Base-by-base conservation (phyloP, 1,140 invertebrate genomes). In the Dendroctonus valens region DNA sequence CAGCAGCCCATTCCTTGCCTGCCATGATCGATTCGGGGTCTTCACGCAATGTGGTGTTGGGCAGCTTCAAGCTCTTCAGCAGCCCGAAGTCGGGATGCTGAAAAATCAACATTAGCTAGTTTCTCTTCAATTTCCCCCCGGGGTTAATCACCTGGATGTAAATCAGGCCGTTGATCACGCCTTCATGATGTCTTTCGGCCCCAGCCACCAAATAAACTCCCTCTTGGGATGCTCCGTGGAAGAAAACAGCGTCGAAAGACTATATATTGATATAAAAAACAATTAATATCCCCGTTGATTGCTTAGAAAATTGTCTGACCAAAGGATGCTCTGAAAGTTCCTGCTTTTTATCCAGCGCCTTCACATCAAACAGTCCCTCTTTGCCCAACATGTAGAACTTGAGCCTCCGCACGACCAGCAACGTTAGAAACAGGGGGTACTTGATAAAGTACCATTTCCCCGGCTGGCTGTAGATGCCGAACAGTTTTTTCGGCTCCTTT, bases 381-480 rank as follows among this genome's bases (percentile, higher is more conserved):
- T 71, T 71, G 4, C 65, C 70, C 5, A 41, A 9, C 42, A 73
- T 37, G 55, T 69, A 67, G 59, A 69, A 69, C 67, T 79, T 80
- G 68, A 85, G 80, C 78, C 82, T 81, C 74, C 85, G 79, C 42
- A 82, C 77, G 70, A 81, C 82, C 65, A 87, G 79, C 3, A 88
- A 52, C 7, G 79, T 68, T 7, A 81, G 79, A 71, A 87, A 85
- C 5, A 82, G 53, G 0, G 77, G 73, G 76, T 86, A 86, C 78
- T 89, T 88, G 7, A 87, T 59, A 64, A 81, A 82, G 75, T 85
- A 88, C 82, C 83, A 87, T 74, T 83, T 85, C 49, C 85, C 85
- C 0, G 81, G 82, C 62, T 82, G 80, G 4, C 77, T 75, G 72
- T 89, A 89, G 7, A 87, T 76, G 4, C 83, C 84, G 48, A 83